A percentile compares a stretch with the other conserved stretches of the same genome.
Conservation (phyloP, 2,888 invertebrate genomes). For the Crioceris asparagi region DNA sequence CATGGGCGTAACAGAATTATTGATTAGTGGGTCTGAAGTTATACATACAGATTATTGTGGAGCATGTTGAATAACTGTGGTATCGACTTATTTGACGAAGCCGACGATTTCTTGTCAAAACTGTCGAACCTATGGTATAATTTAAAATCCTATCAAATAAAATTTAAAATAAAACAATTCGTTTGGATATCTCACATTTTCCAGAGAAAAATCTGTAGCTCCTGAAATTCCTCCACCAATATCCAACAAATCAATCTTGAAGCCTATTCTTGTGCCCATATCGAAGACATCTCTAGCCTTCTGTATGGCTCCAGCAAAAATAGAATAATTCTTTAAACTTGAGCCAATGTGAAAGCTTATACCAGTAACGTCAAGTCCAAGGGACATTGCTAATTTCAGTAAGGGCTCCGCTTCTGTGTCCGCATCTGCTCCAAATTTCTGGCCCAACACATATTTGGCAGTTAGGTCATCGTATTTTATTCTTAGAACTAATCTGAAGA, state of each 20-base stretch:
- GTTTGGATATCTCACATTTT: slow-evolving; percentile 45
- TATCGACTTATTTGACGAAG: too few relatives aligned
- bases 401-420: slow-evolving; percentile 9
- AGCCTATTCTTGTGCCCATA: slow-evolving; percentile 10
- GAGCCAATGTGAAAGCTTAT: slow-evolving; percentile 18
- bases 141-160: too few relatives aligned
- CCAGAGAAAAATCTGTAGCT: slow-evolving; percentile 44
- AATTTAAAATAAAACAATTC: too few relatives aligned
- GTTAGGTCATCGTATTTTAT: slow-evolving; percentile 13
- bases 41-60: too few relatives aligned
- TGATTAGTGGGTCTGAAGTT: too few relatives aligned
- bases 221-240: slow-evolving; percentile 18
- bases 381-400: slow-evolving; percentile 8
- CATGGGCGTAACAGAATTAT: too few relatives aligned
- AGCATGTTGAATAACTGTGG: too few relatives aligned
- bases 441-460: slow-evolving; percentile 10
- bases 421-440: slow-evolving; percentile 14
- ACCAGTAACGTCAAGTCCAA: slow-evolving; percentile 14
- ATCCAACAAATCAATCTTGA: slow-evolving; percentile 13
- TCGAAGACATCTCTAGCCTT: slow-evolving; percentile 14
- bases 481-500: slow-evolving; percentile 22
- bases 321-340: slow-evolving; percentile 6
- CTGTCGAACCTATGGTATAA: too few relatives aligned
- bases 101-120: too few relatives aligned
- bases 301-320: slow-evolving; percentile 11